Evolutionary conservation across 2,113 vertebrate genomes (phyloP).

Genomic region (Syrmaticus mikado): DNA sequence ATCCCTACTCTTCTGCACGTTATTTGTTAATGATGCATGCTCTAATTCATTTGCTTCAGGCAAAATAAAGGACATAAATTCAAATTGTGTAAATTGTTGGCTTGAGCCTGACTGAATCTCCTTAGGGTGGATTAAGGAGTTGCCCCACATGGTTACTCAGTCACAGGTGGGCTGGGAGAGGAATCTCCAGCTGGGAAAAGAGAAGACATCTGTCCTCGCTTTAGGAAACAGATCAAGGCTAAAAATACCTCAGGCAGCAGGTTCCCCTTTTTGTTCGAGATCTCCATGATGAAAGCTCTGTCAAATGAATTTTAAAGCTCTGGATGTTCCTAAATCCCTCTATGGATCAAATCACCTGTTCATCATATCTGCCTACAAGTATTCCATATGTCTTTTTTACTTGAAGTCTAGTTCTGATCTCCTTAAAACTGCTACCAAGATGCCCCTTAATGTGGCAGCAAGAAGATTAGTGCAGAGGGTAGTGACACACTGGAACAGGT

Average conservation of each 20-base stretch:
- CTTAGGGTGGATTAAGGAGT: neutral
- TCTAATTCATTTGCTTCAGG: neutral
- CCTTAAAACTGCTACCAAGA: neutral
- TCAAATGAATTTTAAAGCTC: neutral
- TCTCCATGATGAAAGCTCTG: neutral
- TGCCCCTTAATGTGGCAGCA: neutral
- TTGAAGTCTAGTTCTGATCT: neutral
- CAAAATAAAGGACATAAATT: neutral
- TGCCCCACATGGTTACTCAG: neutral
- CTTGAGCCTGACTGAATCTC: neutral
- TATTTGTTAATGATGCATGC: neutral
- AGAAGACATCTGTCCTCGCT: slow-evolving; percentile 3
- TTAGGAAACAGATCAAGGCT: neutral
- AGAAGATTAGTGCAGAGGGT: neutral
- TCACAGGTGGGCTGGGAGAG: neutral
- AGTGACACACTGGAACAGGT: too few relatives aligned
- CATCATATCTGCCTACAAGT: neutral
- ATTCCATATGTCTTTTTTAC: neutral
- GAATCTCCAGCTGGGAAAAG: neutral
- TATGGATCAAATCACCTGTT: neutral
- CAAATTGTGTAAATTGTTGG: neutral
- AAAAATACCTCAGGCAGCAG: neutral
- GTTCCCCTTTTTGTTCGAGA: neutral
- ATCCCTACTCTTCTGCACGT: neutral
- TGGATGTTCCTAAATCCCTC: neutral